Percentiles rank a stretch among this genome's conserved stretches.
phyloP scores from a whole-genome alignment of 1,140 invertebrate species.

The Agrilus planipennis region DNA sequence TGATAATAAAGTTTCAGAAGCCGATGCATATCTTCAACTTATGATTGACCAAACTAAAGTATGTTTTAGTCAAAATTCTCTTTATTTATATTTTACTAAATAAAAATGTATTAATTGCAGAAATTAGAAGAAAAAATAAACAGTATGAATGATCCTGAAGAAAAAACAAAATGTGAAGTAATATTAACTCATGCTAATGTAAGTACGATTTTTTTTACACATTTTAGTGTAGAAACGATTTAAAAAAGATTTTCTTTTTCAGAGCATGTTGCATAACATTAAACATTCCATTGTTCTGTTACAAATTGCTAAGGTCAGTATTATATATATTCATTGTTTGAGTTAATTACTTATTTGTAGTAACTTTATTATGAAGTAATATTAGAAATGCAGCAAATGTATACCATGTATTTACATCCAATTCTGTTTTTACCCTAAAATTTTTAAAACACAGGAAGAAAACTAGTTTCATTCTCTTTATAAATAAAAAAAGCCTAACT shows the following conservation, averaged over 20 bases:
- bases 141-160: conserved; percentile 48
- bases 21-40: conserved; percentile 91
- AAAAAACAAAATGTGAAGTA: conserved; percentile 51
- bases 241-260: conserved; percentile 36
- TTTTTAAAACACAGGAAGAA: no score
- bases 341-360: no score
- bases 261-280: conserved; percentile 83
- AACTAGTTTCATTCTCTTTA: no score
- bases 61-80: conserved; percentile 23
- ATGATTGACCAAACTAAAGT: conserved; percentile 87
- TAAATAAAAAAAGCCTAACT: no score
- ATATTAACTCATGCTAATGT: conserved; percentile 52
- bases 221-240: no score
- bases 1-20: conserved; percentile 84
- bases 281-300: conserved; percentile 95
- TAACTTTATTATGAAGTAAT: no score
- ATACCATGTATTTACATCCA: no score
- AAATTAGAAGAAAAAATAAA: conserved; percentile 53
- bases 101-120: conserved; percentile 35
- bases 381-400: no score
- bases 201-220: conserved; percentile 26
- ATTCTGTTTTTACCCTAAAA: no score
- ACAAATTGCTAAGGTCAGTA: conserved; percentile 87
- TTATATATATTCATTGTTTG: no score
- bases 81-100: neutral